Base-by-base conservation (phyloP, 2,888 invertebrate genomes). In the Ophion slaviceki region DNA sequence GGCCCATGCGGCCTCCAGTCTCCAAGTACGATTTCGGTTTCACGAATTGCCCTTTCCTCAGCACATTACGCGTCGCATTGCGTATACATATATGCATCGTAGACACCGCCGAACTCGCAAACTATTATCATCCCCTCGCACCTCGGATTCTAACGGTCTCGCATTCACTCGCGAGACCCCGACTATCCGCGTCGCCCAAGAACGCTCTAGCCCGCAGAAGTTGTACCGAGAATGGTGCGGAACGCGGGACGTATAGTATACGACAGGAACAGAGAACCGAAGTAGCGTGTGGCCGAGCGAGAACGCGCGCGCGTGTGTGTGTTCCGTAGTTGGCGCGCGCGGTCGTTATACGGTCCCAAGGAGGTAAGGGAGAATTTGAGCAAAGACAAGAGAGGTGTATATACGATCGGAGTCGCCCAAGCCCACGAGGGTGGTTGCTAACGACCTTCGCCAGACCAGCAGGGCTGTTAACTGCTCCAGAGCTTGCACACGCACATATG, bases 391-490 rank as follows among this genome's bases (percentile, higher is more conserved):
- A 72, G 77, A 20, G 20, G 59, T 47, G 47, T 47, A 53, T 17
- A 53, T 53, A 76, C 61, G 62, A 84, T 57, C 81, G 78, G 78
- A 80, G 82, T 62, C 61, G 75, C 59, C 87, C 74, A 85, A 88
- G 86, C 79, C 47, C 47, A 75, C 78, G 70, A 85, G 89, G 87
- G 83, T 87, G 92, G 91, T 89, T 92, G 92, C 92, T 93, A 93
- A 93, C 93, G 93, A 93, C 92, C 92, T 90, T 92, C 91, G 90
- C 89, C 90, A 91, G 91, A 91, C 90, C 91, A 89, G 87, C 87
- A 88, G 89, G 89, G 90, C 92, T 92, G 92, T 92, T 93, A 93
- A 93, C 92, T 92, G 90, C 90, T 89, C 90, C 67, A 17, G 24
- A 24, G 24, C 77, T 66, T 62, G 74, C n/a, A 80, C 53, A 67